Base-by-base conservation (phyloP, 1,140 invertebrate species). In the Orussus abietinus region DNA sequence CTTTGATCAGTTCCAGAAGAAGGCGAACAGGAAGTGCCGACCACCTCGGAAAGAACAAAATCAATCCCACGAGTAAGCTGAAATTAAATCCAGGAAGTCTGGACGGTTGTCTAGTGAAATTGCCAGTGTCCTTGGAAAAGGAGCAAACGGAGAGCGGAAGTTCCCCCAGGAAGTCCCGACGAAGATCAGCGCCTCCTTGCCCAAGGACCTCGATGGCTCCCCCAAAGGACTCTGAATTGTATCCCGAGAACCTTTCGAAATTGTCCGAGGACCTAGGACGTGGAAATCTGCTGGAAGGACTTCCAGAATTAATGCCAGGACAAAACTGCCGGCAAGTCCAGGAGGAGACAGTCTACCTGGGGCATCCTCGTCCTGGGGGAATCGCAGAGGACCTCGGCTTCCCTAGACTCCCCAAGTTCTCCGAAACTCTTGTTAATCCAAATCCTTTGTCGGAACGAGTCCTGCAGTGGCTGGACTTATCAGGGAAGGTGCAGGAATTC, bases 391-490 rank as follows among this genome's bases (percentile, higher is more conserved):
- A n/a, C n/a, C n/a, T n/a, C n/a, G n/a, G n/a, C n/a, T n/a, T n/a
- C n/a, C n/a, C n/a, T n/a, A n/a, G n/a, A n/a, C n/a, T n/a, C n/a
- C n/a, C n/a, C n/a, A n/a, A n/a, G n/a, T n/a, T n/a, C n/a, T n/a
- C n/a, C n/a, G n/a, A n/a, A n/a, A n/a, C n/a, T n/a, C n/a, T n/a
- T n/a, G n/a, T n/a, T n/a, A n/a, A 49, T 17, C 51, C 49, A 15
- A 63, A 70, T 52, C 52, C 55, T 5, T 47, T 77, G 13, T 72
- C 72, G 0, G 72, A 77, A 15, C 60, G 72, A 4, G 75, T 77
- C 0, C 49, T 76, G 0, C 72, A 75, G 17, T 77, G 76, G 76
- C 47, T 77, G 39, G 69, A 76, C 45, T 52, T 75, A 9, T 72
- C 72, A 1, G 68, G 68, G 0, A 61, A 19, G 46, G 42, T 5